A percentile compares a stretch with the other conserved stretches of the same genome.
Conservation (phyloP, 2,888 invertebrate genomes). For the Catocala fraxini region DNA sequence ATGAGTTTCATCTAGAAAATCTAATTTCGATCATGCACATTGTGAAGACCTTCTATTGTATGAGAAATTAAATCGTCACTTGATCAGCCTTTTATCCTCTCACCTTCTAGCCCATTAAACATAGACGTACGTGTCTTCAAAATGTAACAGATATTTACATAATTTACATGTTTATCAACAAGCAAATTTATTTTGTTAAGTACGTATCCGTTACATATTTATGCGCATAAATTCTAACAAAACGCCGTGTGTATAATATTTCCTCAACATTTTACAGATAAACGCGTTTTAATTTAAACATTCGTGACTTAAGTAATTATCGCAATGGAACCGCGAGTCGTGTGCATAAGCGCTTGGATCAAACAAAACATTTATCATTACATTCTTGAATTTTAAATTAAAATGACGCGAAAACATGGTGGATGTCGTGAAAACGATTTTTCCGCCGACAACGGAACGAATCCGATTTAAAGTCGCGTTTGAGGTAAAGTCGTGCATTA, state of each 20-base stretch:
- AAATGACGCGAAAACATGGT: conserved; percentile 42
- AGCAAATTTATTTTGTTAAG: too few relatives aligned
- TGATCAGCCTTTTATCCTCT: too few relatives aligned
- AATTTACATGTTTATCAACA: too few relatives aligned
- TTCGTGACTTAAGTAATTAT: conserved; percentile 41
- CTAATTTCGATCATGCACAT: too few relatives aligned
- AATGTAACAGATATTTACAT: too few relatives aligned
- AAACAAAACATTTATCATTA: conserved; percentile 25
- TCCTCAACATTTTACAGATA: conserved; percentile 10
- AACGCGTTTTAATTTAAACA: conserved; percentile 9
- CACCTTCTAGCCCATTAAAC: too few relatives aligned
- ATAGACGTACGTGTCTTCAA: too few relatives aligned
- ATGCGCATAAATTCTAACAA: not conserved
- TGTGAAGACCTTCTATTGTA: too few relatives aligned
- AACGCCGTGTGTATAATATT: not conserved
- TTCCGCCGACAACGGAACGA: conserved; percentile 37
- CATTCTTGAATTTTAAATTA: conserved; percentile 49
- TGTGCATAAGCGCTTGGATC: conserved; percentile 25
- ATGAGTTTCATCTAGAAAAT: too few relatives aligned
- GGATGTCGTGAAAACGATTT: conserved; percentile 40
- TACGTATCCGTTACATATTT: not conserved
- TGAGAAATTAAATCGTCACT: too few relatives aligned
- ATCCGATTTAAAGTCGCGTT: conserved; percentile 30
- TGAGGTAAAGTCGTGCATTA: conserved; percentile 15
- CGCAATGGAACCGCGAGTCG: conserved; percentile 16